Conservation (phyloP, 1,140 invertebrate genomes). For the Macrotrachela quadricornifera region DNA sequence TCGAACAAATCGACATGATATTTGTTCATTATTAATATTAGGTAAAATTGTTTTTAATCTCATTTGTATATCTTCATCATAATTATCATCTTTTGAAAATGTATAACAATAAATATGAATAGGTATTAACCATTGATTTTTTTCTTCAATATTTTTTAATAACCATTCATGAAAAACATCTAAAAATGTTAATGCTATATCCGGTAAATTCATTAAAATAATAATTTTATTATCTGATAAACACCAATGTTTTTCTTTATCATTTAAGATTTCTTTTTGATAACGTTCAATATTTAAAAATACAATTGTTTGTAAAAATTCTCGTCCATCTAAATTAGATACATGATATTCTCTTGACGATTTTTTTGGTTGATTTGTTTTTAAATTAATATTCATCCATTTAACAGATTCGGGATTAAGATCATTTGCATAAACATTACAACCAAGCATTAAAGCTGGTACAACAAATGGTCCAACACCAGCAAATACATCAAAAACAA, state of each 20-base stretch:
- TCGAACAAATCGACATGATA: slow-evolving; percentile 51
- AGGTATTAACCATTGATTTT: neutral
- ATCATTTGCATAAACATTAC: slow-evolving; percentile 76
- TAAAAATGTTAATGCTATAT: slow-evolving; percentile 63
- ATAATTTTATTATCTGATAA: slow-evolving; percentile 35
- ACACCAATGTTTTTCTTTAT: slow-evolving; percentile 12
- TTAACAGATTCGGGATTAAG: slow-evolving; percentile 72
- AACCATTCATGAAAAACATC: slow-evolving; percentile 20
- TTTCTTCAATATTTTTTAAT: neutral
- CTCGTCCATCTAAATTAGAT: slow-evolving; percentile 60
- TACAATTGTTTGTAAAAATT: slow-evolving; percentile 44
- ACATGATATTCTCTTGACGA: slow-evolving; percentile 4
- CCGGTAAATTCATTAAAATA: slow-evolving; percentile 86
- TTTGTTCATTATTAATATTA: slow-evolving; percentile 33
- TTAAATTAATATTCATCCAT: slow-evolving; percentile 59
- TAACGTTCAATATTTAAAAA: slow-evolving; percentile 36
- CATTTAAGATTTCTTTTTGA: slow-evolving; percentile 32
- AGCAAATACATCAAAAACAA: slow-evolving; percentile 81
- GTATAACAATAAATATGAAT: slow-evolving; percentile 21
- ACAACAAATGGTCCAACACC: slow-evolving; percentile 85
- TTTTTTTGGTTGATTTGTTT: slow-evolving; percentile 38
- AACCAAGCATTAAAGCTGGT: slow-evolving; percentile 38
- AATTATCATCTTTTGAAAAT: slow-evolving; percentile 28
- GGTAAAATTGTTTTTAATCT: slow-evolving; percentile 45
- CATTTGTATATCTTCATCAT: slow-evolving; percentile 19